These are phyloP conservation scores for Choloepus hoffmanni DNA, from an alignment of 2,113 vertebrate genomes.

Conservation along the genomic window DNA sequence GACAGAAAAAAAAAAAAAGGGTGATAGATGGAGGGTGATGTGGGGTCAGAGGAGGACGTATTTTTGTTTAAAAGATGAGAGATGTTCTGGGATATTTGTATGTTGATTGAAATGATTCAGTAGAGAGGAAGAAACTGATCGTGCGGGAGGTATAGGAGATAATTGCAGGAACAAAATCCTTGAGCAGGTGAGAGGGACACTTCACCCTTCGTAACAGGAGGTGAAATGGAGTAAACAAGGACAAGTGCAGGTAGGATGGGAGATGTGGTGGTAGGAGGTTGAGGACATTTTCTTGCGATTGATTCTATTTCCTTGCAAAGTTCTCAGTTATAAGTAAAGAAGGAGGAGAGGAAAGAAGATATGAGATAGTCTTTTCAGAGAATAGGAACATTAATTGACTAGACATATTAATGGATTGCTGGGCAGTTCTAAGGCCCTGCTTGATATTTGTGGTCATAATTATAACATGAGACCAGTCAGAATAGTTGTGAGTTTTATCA, in stretches of 20 bases:
- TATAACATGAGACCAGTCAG: not conserved
- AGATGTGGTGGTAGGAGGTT: not conserved
- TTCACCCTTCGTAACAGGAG: not conserved
- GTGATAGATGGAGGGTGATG: not conserved
- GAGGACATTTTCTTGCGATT: rapidly evolving
- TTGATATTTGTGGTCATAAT: too few species aligned
- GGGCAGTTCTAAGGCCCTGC: not conserved
- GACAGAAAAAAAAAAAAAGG: not conserved
- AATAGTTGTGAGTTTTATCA: not conserved
- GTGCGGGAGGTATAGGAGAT: not conserved
- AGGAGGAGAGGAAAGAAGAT: not conserved
- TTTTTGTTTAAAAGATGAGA: not conserved
- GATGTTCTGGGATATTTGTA: not conserved
- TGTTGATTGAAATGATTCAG: not conserved
- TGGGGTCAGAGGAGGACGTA: not conserved
- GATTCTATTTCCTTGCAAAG: not conserved
- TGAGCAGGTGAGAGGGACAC: not conserved
- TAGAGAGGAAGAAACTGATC: not conserved
- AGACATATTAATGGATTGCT: not conserved
- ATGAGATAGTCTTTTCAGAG: not conserved
- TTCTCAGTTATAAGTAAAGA: not conserved
- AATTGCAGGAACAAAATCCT: not conserved
- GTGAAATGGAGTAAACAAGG: not conserved
- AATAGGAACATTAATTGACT: not conserved
- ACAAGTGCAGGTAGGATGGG: not conserved